Evolutionary conservation across 1,140 invertebrate genomes (phyloP), one percentile per base, ranked within the genome.

Genomic region (Papilio glaucus): DNA sequence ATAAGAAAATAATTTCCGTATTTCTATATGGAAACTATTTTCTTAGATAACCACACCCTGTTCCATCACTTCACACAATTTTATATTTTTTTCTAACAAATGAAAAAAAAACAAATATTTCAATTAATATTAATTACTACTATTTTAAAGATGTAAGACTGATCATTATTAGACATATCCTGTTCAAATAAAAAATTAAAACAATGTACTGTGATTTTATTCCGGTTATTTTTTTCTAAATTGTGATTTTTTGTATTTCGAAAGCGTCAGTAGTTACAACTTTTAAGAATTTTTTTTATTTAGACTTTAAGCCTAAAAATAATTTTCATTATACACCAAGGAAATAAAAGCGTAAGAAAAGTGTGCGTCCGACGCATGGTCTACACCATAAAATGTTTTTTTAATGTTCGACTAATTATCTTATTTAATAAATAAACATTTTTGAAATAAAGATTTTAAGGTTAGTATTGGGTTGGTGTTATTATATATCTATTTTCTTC

Each of bases 341-440:
- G 8, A 18, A 15, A 49, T 18, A 18, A 68, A 68, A 24, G 39
- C 18, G 24, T 68, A 68, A 68, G 13, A 15, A 45, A 29, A 49
- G n/a, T 69, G 67, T 69, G 67, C 67, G 67, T 69, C 53, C 67
- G 33, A 69, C 67, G 67, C 67, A 53, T 69, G 26, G 42, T 69
- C 13, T 49, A 53, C 26, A 69, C 21, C 49, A 24, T 53, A 10
- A 49, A 7, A 6, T 24, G 12, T 24, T 53, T 53, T 3, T 21
- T 12, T 24, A 24, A 24, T 21, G 7, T 49, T 49, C 21, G 45
- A 21, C 8, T 18, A 53, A 24, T 24, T 49, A 10, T 21, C 45
- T 49, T 21, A 24, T 49, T 49, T 24, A 15, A 24, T 3, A 33
- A 33, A 2, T 33, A 33, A 33, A 33, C n/a, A n/a, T 33, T 33